Percentiles rank a stretch among this genome's conserved stretches.
Conservation (phyloP, 2,113 vertebrate genomes). For the Actenoides hombroni region DNA sequence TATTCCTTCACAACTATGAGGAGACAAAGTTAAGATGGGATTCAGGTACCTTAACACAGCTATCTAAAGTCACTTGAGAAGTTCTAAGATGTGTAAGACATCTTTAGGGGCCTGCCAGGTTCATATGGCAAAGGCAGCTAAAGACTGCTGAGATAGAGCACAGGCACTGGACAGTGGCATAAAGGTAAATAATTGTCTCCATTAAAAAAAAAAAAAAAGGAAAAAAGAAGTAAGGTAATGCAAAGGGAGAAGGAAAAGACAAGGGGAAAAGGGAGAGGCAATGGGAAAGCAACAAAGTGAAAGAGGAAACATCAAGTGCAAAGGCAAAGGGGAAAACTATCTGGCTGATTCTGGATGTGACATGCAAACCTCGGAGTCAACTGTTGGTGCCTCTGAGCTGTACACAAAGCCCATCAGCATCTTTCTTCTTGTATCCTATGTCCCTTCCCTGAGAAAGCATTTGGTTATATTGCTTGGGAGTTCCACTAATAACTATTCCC, state of each 20-base stretch:
- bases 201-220: background rate
- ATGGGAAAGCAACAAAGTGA: background rate
- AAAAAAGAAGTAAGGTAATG: background rate
- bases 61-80: background rate
- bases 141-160: background rate
- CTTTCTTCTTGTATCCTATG: background rate
- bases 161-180: background rate
- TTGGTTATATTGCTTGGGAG: background rate
- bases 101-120: background rate
- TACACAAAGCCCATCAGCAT: background rate
- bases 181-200: background rate
- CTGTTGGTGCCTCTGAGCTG: background rate
- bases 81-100: background rate
- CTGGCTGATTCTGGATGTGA: background rate
- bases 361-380: background rate
- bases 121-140: background rate
- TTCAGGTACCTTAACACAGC: background rate
- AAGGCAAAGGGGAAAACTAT: background rate
- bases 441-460: slow-evolving; percentile 2
- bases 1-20: background rate
- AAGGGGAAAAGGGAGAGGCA: background rate
- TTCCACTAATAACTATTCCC: background rate
- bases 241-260: background rate
- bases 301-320: background rate
- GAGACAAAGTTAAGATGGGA: background rate